These are phyloP conservation scores for Antrozous pallidus DNA, from an alignment of 2,797 vertebrate genomes.

Conservation along the genomic window DNA sequence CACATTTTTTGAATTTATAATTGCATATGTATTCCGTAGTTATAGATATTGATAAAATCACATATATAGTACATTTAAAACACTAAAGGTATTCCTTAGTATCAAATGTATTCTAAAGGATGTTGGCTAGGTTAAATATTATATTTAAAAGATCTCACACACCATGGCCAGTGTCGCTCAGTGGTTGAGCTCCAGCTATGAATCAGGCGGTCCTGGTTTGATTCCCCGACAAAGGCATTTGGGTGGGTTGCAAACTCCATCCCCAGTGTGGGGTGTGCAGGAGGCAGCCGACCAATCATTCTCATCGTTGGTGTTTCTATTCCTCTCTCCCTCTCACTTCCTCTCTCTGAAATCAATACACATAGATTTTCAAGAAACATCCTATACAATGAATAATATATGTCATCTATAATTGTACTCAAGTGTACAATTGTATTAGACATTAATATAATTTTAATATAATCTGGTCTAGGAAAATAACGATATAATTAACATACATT, in stretches of 20 bases:
- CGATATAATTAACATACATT: neutral
- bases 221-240: no score
- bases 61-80: neutral
- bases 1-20: neutral
- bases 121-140: neutral
- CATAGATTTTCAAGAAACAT: neutral
- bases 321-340: no score
- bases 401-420: neutral
- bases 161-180: no score
- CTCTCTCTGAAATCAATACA: no score
- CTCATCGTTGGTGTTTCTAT: no score
- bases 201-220: no score
- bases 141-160: neutral
- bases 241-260: no score
- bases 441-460: neutral
- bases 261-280: no score
- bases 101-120: neutral
- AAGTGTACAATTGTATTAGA: neutral
- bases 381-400: neutral
- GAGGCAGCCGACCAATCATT: no score
- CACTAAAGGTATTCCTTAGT: neutral
- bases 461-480: neutral
- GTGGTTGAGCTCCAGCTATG: no score
- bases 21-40: neutral
- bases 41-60: neutral